Evolutionary conservation across 2,797 vertebrate species (phyloP).

Genomic region (Channallabes apus): DNA sequence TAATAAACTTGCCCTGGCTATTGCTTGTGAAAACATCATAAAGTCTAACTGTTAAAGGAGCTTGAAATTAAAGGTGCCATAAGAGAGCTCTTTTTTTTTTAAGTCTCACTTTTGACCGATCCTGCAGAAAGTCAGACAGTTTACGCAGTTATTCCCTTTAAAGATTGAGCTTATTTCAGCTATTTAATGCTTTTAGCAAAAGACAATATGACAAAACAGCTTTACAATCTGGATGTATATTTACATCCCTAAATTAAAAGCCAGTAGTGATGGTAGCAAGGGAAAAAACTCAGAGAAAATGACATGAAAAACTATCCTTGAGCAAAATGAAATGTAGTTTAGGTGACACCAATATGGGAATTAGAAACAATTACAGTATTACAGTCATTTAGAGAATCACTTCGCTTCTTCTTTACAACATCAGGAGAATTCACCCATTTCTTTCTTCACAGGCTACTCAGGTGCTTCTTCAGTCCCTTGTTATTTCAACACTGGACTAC

Average conservation of each 20-base stretch:
- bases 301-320: neutral
- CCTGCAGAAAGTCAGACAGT: neutral
- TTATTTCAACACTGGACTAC: too few relatives aligned
- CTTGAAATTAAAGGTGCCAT: neutral
- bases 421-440: too few relatives aligned
- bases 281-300: neutral
- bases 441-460: too few relatives aligned
- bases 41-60: neutral
- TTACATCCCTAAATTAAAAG: neutral
- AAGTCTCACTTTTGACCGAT: neutral
- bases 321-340: neutral
- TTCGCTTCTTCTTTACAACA: too few relatives aligned
- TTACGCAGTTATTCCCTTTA: neutral
- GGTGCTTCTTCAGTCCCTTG: too few relatives aligned
- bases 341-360: neutral
- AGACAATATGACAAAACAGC: neutral
- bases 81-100: neutral
- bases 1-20: conserved; percentile 5
- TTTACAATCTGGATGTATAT: neutral
- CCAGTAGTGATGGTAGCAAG: neutral
- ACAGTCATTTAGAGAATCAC: neutral
- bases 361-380: neutral
- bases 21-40: conserved; percentile 12
- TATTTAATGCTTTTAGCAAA: neutral
- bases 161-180: neutral